Base-by-base conservation (phyloP, 1,140 invertebrate genomes). In the Ips typographus region DNA sequence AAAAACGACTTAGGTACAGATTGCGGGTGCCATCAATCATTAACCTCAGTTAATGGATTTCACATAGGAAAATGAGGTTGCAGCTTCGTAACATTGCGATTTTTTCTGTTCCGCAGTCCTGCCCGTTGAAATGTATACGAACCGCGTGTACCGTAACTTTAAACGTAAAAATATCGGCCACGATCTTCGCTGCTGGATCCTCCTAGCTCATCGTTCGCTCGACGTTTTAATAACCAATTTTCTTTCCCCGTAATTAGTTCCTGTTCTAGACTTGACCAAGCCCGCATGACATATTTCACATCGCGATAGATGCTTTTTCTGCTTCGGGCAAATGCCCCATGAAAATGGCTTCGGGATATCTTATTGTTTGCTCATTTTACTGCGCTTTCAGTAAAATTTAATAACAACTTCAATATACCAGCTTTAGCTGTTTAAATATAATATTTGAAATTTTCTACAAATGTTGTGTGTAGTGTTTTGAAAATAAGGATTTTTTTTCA, bases 171-270 rank as follows among this genome's bases (percentile, higher is more conserved):
- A 47, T 61, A 7, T 44, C 42, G 44, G 38, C 36, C 59, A 61
- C 59, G 59, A 61, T 61, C 42, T 61, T 44, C 59, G 59, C 59
- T 61, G 59, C 59, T 61, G 42, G 59, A 61, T 61, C 59, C 59
- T 61, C 59, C 59, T 61, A 61, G 59, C 59, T 61, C 59, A 61
- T 61, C 59, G 59, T 49, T 61, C 59, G 41, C 36, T 40, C 42
- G 59, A 61, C 59, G 59, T 61, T 61, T 61, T 61, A 61, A 61
- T 61, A 61, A 61, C 59, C 59, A 61, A 61, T 61, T 61, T 61
- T 61, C 59, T 47, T 38, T 61, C 41, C 37, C 59, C 6, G 43
- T 61, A 61, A 61, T 61, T 61, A 61, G 59, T 61, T 61, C 59
- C 59, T 61, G 59, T 61, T 61, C 59, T 37, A 38, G 59, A 43